A percentile compares a stretch with the other conserved stretches of the same genome.
Evolutionary conservation across 2,888 invertebrate genomes (phyloP).

Genomic region (Scaeva pyrastri): DNA sequence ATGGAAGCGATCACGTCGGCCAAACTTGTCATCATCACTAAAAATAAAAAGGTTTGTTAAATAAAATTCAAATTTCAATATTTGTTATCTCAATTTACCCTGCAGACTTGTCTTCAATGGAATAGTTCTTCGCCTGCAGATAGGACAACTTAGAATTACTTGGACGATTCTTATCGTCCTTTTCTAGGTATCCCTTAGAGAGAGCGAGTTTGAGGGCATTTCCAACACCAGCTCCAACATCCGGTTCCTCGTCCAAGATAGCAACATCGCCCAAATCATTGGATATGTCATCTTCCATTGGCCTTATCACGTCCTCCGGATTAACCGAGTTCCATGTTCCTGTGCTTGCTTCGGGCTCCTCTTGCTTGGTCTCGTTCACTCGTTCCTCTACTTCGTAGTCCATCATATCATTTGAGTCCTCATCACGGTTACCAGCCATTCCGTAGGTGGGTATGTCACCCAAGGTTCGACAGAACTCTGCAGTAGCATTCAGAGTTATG

Average conservation of each 20-base stretch:
- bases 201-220: slow-evolving; percentile 95
- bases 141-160: slow-evolving; percentile 90
- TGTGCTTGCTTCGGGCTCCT: slow-evolving; percentile 85
- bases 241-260: slow-evolving; percentile 94
- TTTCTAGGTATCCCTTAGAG: slow-evolving; percentile 97
- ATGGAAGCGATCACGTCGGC: slow-evolving; percentile 89
- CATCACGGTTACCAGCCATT: slow-evolving; percentile 94
- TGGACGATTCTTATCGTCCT: slow-evolving; percentile 90
- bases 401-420: slow-evolving; percentile 88
- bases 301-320: slow-evolving; percentile 84
- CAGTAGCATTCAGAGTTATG: slow-evolving; percentile 96
- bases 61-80: neutral
- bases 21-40: slow-evolving; percentile 93
- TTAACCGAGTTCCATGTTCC: slow-evolving; percentile 95
- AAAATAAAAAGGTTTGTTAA: slow-evolving; percentile 3
- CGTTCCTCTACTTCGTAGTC: slow-evolving; percentile 83
- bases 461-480: slow-evolving; percentile 97
- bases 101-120: slow-evolving; percentile 91
- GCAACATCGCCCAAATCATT: slow-evolving; percentile 83
- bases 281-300: slow-evolving; percentile 84
- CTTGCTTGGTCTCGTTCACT: slow-evolving; percentile 81
- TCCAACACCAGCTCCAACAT: slow-evolving; percentile 95
- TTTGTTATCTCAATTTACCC: slow-evolving; percentile 84
- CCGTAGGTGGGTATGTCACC: slow-evolving; percentile 98
- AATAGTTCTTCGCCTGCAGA: slow-evolving; percentile 91